Conservation (phyloP, 2,113 vertebrate species). For the Oenanthe oenanthe region DNA sequence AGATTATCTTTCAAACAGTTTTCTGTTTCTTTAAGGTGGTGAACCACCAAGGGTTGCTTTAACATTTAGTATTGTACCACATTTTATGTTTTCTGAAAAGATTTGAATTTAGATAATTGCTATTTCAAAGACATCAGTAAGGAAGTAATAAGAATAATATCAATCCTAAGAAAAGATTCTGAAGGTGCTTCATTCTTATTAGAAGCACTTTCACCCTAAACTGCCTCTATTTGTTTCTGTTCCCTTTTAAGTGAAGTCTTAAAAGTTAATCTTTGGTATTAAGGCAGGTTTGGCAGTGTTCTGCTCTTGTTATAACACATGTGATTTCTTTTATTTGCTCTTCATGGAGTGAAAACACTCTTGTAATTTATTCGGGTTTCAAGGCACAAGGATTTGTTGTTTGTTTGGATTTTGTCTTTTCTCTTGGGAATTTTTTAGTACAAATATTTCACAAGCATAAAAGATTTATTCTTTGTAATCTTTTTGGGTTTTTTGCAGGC, state of each 20-base stretch:
- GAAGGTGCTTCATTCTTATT: background rate
- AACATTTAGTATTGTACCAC: background rate
- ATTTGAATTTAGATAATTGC: background rate
- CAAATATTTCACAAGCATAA: background rate
- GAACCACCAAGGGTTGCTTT: background rate
- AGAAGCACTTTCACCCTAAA: background rate
- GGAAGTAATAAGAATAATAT: background rate
- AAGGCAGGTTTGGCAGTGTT: background rate
- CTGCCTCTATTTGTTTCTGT: background rate
- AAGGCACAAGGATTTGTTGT: background rate
- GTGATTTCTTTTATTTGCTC: background rate
- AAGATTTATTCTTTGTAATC: background rate
- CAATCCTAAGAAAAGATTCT: background rate
- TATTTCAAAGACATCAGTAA: background rate
- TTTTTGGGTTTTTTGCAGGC: background rate
- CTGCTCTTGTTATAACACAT: background rate
- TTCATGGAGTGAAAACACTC: background rate
- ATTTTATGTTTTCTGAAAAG: background rate
- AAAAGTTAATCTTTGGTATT: background rate
- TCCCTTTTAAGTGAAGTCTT: background rate
- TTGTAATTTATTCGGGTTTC: background rate
- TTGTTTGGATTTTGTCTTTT: background rate
- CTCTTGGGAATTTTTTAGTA: background rate
- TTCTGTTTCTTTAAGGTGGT: background rate
- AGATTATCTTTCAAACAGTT: background rate